Percentiles rank a stretch among this genome's conserved stretches.
phyloP scores from a whole-genome alignment of 2,888 invertebrate genomes.

The Drosophila rellima region DNA sequence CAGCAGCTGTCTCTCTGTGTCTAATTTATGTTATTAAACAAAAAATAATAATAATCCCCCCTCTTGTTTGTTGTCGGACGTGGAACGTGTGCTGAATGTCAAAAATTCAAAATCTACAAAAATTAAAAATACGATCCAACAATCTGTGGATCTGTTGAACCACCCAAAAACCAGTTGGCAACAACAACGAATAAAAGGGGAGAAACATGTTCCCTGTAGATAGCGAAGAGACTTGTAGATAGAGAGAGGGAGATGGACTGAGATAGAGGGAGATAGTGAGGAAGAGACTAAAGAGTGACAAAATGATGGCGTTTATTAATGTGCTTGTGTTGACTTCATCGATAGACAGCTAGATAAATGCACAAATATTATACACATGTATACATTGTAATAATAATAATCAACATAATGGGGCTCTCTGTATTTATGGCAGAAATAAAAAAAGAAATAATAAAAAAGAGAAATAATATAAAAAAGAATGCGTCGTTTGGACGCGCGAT shows the following conservation, averaged over 20 bases:
- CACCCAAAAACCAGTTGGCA: slow-evolving; percentile 46
- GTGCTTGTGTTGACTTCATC: slow-evolving; percentile 38
- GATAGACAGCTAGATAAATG: slow-evolving; percentile 31
- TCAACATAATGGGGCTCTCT: slow-evolving; percentile 36
- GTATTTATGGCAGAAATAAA: slow-evolving; percentile 28
- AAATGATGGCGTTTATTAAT: slow-evolving; percentile 59
- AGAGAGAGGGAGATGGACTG: background rate
- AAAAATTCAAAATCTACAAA: slow-evolving; percentile 7
- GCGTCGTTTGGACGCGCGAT: slow-evolving; percentile 44
- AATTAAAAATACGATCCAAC: slow-evolving; percentile 3
- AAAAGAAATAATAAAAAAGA: background rate
- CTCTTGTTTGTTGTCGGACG: background rate
- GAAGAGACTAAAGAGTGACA: slow-evolving; percentile 42
- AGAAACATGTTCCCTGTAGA: slow-evolving; percentile 14
- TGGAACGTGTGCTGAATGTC: slow-evolving; percentile 41
- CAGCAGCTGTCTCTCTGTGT: slow-evolving; percentile 1
- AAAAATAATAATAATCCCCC: background rate
- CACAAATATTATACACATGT: slow-evolving; percentile 26
- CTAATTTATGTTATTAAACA: slow-evolving; percentile 36
- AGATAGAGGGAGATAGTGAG: slow-evolving; percentile 4
- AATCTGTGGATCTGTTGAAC: slow-evolving; percentile 25
- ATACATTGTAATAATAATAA: slow-evolving; percentile 54
- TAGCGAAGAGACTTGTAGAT: slow-evolving; percentile 21
- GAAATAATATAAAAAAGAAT: background rate
- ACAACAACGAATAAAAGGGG: slow-evolving; percentile 17